Base-by-base conservation (phyloP, 2,797 vertebrate genomes). In the Protosalanx chinensis region DNA sequence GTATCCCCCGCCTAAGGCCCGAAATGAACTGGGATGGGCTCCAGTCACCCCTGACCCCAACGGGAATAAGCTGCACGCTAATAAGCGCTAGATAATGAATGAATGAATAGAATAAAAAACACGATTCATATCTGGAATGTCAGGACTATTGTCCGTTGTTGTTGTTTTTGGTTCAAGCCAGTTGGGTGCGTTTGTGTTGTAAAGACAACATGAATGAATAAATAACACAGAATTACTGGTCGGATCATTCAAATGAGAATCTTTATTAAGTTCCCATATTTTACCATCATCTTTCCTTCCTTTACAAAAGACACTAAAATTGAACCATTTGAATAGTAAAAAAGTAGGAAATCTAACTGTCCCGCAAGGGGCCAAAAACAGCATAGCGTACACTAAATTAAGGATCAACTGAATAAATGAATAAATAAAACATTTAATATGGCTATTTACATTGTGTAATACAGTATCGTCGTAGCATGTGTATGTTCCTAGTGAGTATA, bases 231-330 rank as follows among this genome's bases (percentile, higher is more conserved):
- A 33, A 13, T 6, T 61, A 27, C 51, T 32, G 4, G 12, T 12
- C 13, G 30, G 46, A 74, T 76, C 64, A 37, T 69, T 77, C 80
- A 79, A 75, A 82, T 64, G 37, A 79, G 64, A 74, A 62, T 78
- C 71, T 81, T 86, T 86, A 86, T 82, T 84, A 71, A 80, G 74
- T 76, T 73, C 27, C 76, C 79, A 75, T 72, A 78, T 71, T 70
- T 68, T 69, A 57, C 72, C 72, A 73, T 72, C 57, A 74, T 30
- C 64, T 49, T 57, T 69, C 72, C 23, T 51, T 78, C 58, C 13
- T 70, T 79, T 67, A 74, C 71, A 78, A 70, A 81, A 73, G 62
- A 71, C 53, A 70, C 63, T 69, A 67, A 70, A 80, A 74, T 73
- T 51, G 6, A 70, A 72, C 41, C 67, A 66, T 41, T 72, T 76